These are phyloP conservation scores for Achroia grisella DNA, from an alignment of 1,140 invertebrate species.

Conservation along the genomic window DNA sequence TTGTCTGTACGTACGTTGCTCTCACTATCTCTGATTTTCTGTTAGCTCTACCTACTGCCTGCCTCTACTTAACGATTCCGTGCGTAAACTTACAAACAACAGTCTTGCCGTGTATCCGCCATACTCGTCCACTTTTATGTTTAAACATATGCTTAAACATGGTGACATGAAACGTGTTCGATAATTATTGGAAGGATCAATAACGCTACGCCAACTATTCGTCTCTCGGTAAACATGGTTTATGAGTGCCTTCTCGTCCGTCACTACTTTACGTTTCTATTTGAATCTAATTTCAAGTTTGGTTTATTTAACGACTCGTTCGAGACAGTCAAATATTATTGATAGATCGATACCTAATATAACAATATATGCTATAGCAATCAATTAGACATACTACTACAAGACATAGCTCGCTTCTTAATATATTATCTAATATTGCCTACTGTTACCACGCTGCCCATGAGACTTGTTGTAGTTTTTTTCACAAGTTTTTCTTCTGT, in stretches of 20 bases:
- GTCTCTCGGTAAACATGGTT: constrained; percentile 62
- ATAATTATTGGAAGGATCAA: constrained; percentile 74
- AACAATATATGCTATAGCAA: too few relatives aligned
- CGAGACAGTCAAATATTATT: constrained; percentile 10
- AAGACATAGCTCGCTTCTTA: too few relatives aligned
- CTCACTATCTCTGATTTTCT: constrained; percentile 40
- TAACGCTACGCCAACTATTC: constrained; percentile 63
- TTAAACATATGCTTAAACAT: constrained; percentile 62
- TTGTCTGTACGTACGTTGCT: constrained; percentile 20
- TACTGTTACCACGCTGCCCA: too few relatives aligned
- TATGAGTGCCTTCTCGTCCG: constrained; percentile 47
- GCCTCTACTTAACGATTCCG: constrained; percentile 50
- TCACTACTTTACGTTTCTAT: constrained; percentile 56
- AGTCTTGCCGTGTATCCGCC: constrained; percentile 39
- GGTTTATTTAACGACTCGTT: constrained; percentile 25
- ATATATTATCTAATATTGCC: too few relatives aligned
- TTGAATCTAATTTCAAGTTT: constrained; percentile 62
- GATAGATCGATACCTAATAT: too few relatives aligned
- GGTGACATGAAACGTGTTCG: constrained; percentile 70
- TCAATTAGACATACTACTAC: too few relatives aligned
- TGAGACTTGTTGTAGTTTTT: too few relatives aligned
- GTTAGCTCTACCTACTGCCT: constrained; percentile 64
- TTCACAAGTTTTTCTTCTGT: too few relatives aligned
- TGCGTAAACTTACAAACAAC: constrained; percentile 60
- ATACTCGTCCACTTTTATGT: constrained; percentile 57